Base-by-base conservation (phyloP, 2,888 invertebrate genomes). In the Drosophila mimetica region DNA sequence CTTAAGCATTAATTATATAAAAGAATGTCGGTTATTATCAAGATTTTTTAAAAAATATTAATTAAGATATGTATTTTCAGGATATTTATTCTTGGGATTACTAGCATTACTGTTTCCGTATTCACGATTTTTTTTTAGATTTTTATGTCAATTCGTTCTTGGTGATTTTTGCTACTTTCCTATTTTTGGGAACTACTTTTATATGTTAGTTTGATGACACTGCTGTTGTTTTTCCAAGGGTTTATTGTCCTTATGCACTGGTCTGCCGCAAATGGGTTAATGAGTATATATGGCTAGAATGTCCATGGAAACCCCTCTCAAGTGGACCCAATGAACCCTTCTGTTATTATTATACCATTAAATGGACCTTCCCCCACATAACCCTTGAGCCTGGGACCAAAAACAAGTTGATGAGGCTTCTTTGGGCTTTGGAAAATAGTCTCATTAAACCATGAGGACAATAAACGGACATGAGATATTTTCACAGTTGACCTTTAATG, bases 401-500 rank as follows among this genome's bases (percentile, higher is more conserved):
- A 39, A 60, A 47, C 61, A 41, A 63, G 63, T 36, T 46, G 39
- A 61, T 46, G 46, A 14, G 32, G 16, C 46, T 30, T 14, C 22
- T 14, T 13, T 46, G n/a, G 9, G 2, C 14, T 7, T 34, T 8
- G 14, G 25, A 13, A 63, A 64, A 50, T 28, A 22, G 66, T 46
- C 18, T 46, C 66, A 66, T 65, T 66, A 46, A 39, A 53, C 67
- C 47, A 34, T 53, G 22, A 42, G 39, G 32, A 34, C 67, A 65
- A 34, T 66, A 66, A 66, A 65, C 47, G 65, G 65, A 54, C 65
- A 58, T 25, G 44, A 66, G 36, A 36, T 70, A 69, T 69, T 51
- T 57, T 67, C 48, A 57, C 30, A 69, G 58, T 58, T 52, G 70
- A 52, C 52, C 59, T 48, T 70, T 70, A 70, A 58, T 70, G 71